Base-by-base conservation (phyloP, 2,113 vertebrate genomes). In the Thalassarche chlororhynchos region DNA sequence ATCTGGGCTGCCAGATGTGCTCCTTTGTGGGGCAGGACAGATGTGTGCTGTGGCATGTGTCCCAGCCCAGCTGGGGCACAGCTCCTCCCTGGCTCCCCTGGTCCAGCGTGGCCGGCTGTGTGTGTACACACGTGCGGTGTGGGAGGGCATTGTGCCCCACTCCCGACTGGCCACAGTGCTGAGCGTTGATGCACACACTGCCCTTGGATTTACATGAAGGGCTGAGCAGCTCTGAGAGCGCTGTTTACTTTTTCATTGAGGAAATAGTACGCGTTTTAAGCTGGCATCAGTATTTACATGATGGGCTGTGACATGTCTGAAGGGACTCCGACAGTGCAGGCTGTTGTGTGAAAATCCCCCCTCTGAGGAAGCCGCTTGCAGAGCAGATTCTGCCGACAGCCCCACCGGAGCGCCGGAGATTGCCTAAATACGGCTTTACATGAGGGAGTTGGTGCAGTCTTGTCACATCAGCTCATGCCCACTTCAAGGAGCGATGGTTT, bases 351-450 rank as follows among this genome's bases (percentile, higher is more conserved):
- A 49, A 20, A 65, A 47, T 19, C 18, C 38, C 23, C 12, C 9
- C 32, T 20, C 54, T 4, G 38, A 72, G 66, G 49, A 23, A 60
- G 76, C 51, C 34, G 83, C 75, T 14, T 3, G 58, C 62, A 21
- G 68, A 46, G 36, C 34, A 32, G 25, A 12, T 25, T 36, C 60
- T 46, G 80, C 36, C 2, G 8, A 10, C 42, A 38, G 44, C 44
- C 55, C 42, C 8, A 1, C 31, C 0, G 3, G n/a, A 47, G 60
- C 5, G 1, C 38, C 0, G 2, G 29, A 38, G 21, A 24, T 24
- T 23, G 24, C 72, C 77, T 29, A 3, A 51, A 29, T 3, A 1
- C 0, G 5, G n/a, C 32, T 70, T 61, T 28, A 6, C n/a, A 5
- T 2, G 3, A n/a, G 28, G 54, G 47, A 44, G 8, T 2, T 2